Conservation (phyloP, 2,888 invertebrate species). For the Volucella zonaria region DNA sequence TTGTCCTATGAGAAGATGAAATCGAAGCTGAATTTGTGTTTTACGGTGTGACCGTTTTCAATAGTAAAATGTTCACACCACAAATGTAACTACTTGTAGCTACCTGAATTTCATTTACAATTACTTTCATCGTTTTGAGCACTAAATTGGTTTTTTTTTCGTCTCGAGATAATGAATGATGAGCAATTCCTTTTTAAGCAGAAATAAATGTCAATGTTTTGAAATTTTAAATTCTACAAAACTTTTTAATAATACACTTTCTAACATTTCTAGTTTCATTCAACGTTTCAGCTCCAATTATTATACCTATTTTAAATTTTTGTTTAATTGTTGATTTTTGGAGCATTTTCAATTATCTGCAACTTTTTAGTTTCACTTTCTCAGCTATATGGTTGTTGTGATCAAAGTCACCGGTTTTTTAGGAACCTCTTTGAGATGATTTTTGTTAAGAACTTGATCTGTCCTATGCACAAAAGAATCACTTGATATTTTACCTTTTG, state of each 20-base stretch:
- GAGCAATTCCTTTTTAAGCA: conserved; percentile 23
- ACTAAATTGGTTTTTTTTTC: neutral
- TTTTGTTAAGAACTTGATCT: conserved; percentile 52
- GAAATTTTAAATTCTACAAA: neutral
- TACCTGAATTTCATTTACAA: no score
- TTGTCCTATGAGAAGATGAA: no score
- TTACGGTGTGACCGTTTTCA: neutral
- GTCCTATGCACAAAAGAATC: neutral
- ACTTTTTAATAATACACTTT: neutral
- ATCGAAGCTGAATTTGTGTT: conserved; percentile 10
- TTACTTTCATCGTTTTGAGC: neutral
- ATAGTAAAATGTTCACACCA: no score
- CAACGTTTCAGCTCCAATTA: conserved; percentile 35
- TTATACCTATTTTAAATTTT: conserved; percentile 23
- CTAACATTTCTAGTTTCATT: no score
- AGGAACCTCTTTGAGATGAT: conserved; percentile 76
- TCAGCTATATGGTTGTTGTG: conserved; percentile 45
- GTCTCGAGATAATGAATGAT: conserved; percentile 5
- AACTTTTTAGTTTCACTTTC: conserved; percentile 77
- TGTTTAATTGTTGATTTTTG: conserved; percentile 76
- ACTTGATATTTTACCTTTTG: conserved; percentile 45
- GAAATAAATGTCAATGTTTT: neutral
- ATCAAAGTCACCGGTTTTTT: conserved; percentile 71
- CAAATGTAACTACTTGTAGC: no score
- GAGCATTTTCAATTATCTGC: conserved; percentile 75